Percentiles rank a stretch among this genome's conserved stretches.
These are phyloP conservation scores for Pemphigus obesinymphae DNA, from an alignment of 1,140 invertebrate species.

Conservation along the genomic window DNA sequence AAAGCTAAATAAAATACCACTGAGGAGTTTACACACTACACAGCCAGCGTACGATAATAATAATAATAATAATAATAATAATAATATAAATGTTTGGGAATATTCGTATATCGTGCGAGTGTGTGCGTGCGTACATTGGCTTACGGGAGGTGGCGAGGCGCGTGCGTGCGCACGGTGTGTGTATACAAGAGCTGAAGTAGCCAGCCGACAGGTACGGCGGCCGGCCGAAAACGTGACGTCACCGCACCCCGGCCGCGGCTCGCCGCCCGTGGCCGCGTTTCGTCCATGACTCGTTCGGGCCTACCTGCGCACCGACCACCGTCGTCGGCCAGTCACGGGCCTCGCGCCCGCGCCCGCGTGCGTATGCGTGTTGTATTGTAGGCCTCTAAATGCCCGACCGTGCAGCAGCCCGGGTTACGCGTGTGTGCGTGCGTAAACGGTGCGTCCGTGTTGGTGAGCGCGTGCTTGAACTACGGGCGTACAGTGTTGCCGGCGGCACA, in stretches of 20 bases:
- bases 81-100: conserved; percentile 19
- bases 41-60: neutral
- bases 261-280: no score
- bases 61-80: conserved; percentile 28
- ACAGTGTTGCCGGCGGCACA: neutral
- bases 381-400: no score
- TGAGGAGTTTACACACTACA: neutral
- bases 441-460: neutral
- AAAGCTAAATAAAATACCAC: neutral
- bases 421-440: neutral
- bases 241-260: neutral
- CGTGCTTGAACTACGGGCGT: neutral
- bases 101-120: neutral
- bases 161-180: neutral
- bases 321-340: no score
- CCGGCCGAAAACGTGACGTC: neutral
- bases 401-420: no score
- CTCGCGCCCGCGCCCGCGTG: no score
- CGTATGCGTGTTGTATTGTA: no score
- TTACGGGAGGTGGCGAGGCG: neutral
- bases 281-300: no score
- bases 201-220: neutral
- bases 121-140: neutral
- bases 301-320: no score
- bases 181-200: neutral